Evolutionary conservation across 1,140 invertebrate genomes (phyloP).

Genomic region (Atopsyche davidsoni): DNA sequence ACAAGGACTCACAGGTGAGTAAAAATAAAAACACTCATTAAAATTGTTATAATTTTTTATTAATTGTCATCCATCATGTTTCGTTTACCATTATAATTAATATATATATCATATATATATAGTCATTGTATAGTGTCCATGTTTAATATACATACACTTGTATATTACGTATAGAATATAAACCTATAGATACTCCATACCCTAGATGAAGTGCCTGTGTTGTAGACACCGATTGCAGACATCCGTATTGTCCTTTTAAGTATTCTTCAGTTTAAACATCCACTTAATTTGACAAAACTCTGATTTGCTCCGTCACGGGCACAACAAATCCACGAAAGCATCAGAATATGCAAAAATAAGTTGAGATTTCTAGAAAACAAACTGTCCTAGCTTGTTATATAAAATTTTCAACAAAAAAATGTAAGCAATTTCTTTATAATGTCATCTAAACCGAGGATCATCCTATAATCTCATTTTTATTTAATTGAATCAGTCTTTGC

Average conservation of each 20-base stretch:
- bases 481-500: no score
- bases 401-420: no score
- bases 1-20: background rate
- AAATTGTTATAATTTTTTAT: conserved; percentile 31
- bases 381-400: no score
- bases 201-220: conserved; percentile 17
- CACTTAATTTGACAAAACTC: no score
- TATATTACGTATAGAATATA: conserved; percentile 14
- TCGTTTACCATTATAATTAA: conserved; percentile 29
- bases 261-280: no score
- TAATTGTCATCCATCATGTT: conserved; percentile 25
- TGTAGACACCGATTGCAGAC: conserved; percentile 23
- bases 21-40: conserved; percentile 15
- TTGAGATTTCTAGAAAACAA: no score
- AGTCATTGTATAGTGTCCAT: conserved; percentile 28
- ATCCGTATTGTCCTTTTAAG: conserved; percentile 19
- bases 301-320: no score
- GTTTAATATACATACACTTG: conserved; percentile 20
- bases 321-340: no score
- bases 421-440: no score
- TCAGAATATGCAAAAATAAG: no score
- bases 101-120: conserved; percentile 29
- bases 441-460: no score
- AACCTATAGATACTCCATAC: conserved; percentile 2
- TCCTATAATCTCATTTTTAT: no score